Conservation (phyloP, 2,888 invertebrate species). For the Holacanthella duospinosa region DNA sequence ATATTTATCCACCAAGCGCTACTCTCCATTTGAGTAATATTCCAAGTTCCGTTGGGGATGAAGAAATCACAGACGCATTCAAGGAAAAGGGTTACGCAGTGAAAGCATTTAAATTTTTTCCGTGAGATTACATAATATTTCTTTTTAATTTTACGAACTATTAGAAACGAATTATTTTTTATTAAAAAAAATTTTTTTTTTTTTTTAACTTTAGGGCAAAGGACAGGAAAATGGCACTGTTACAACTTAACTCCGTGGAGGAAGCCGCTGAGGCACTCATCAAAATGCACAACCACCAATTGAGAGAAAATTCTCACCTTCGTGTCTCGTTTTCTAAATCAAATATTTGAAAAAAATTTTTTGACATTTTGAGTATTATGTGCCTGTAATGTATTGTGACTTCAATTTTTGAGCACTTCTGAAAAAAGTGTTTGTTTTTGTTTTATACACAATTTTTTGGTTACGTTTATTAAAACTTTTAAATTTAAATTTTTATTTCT, state of each 20-base stretch:
- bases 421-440: neutral
- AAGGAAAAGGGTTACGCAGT: constrained; percentile 41
- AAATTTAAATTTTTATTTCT: neutral
- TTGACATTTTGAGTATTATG: neutral
- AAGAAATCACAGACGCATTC: constrained; percentile 47
- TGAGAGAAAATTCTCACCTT: constrained; percentile 96
- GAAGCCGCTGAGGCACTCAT: constrained; percentile 94
- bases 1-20: constrained; percentile 97
- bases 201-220: constrained; percentile 49
- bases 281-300: constrained; percentile 98
- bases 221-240: constrained; percentile 98
- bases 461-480: constrained; percentile 1
- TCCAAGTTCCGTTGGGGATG: constrained; percentile 44
- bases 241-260: constrained; percentile 88
- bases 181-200: neutral
- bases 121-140: constrained; percentile 45
- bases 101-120: constrained; percentile 51
- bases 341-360: constrained; percentile 58
- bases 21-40: constrained; percentile 82
- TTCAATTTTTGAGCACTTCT: no score
- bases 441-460: constrained; percentile 4
- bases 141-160: no score
- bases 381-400: constrained; percentile 3
- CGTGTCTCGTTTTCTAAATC: constrained; percentile 99
- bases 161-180: neutral